Conservation (phyloP, 2,113 vertebrate species). For the Platysternon megacephalum region DNA sequence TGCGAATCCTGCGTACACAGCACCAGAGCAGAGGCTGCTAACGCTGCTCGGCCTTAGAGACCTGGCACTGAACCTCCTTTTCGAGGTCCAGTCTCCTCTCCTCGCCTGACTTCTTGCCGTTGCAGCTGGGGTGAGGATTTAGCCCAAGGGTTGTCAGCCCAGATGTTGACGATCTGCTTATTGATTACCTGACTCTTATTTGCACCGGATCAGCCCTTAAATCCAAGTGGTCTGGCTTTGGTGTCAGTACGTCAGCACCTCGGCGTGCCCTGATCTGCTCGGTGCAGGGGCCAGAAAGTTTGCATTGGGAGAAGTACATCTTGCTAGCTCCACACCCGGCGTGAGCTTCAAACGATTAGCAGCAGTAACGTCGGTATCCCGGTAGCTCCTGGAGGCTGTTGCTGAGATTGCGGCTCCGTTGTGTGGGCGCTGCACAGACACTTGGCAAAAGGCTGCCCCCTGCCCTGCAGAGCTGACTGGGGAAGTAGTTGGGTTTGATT, state of each 20-base stretch:
- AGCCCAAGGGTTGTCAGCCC: background rate
- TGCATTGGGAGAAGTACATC: background rate
- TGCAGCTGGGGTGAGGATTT: background rate
- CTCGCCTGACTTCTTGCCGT: background rate
- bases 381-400: background rate
- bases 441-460: background rate
- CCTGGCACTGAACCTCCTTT: accelerated
- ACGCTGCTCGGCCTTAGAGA: accelerated
- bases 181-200: slow-evolving; percentile 11
- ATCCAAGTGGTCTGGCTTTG: accelerated
- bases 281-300: accelerated
- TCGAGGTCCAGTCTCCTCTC: background rate
- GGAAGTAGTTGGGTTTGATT: background rate
- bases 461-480: background rate
- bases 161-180: background rate
- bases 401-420: background rate
- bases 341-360: background rate
- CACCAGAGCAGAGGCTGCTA: background rate
- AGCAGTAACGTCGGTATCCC: background rate
- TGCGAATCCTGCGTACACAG: background rate
- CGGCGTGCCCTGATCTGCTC: background rate
- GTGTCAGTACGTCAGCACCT: background rate
- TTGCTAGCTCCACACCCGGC: background rate
- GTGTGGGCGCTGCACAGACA: background rate
- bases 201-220: background rate